Percentiles rank a stretch among this genome's conserved stretches.
Conservation (phyloP, 2,888 invertebrate species). For the Leptopilina syphax region DNA sequence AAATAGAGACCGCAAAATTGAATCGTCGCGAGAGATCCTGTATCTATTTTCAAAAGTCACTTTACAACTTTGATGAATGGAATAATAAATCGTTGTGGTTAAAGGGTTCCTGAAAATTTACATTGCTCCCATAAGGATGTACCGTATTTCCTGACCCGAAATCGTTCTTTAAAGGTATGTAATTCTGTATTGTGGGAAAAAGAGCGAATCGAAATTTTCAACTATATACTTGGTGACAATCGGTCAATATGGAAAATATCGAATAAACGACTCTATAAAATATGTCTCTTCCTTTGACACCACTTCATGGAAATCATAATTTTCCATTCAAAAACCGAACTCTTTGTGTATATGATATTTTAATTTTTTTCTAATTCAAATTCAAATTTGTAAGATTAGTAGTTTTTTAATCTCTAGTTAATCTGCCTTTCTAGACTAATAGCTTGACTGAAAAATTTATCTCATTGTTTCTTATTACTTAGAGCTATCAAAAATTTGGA, state of each 20-base stretch:
- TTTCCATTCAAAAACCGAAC: background rate
- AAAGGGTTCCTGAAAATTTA: conserved; percentile 29
- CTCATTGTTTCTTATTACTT: too few species aligned
- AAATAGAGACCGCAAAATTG: conserved; percentile 34
- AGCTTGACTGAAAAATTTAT: too few species aligned
- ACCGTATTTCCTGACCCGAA: conserved; percentile 21
- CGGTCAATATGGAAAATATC: background rate
- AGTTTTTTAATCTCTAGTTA: too few species aligned
- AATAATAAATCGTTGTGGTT: conserved; percentile 30
- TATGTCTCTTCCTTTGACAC: background rate
- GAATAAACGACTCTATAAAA: conserved; percentile 20
- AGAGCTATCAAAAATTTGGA: too few species aligned
- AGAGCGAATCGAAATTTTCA: conserved; percentile 28
- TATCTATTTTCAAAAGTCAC: conserved; percentile 34
- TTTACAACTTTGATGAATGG: background rate
- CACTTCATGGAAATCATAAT: background rate
- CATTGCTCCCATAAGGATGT: background rate
- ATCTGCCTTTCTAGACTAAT: too few species aligned
- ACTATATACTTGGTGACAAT: background rate
- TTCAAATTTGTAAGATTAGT: background rate
- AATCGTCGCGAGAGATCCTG: conserved; percentile 31
- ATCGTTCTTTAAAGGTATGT: background rate
- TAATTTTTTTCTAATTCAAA: background rate
- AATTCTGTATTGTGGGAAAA: conserved; percentile 32
- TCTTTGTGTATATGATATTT: background rate